Base-by-base conservation (phyloP, 1,140 invertebrate genomes). In the Drosophila teissieri region DNA sequence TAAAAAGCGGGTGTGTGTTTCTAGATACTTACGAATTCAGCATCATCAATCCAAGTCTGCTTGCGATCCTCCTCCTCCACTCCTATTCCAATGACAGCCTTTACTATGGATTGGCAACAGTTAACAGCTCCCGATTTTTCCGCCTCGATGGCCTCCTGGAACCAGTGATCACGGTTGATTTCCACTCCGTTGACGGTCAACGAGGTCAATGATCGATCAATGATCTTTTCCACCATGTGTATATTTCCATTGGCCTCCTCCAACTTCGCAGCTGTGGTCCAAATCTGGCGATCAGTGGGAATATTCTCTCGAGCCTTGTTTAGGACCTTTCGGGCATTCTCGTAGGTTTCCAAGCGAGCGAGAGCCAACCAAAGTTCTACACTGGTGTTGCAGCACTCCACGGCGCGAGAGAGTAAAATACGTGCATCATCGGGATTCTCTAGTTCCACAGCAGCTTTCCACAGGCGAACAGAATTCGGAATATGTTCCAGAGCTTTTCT, bases 241-340 rank as follows among this genome's bases (percentile, higher is more conserved):
- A 95, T 96, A 91, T 99, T 99, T 7, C 97, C 98, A 93, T 99
- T 97, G 2, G 98, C 98, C 93, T 99, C 99, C 93, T 99, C 99
- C 19, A 99, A 93, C 92, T 99, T 99, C 0, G 99, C 98, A 67
- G 99, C 99, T 0, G 97, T 98, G 1, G 98, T 98, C 97, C 97
- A 99, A 92, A 99, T 99, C 92, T 99, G 98, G 69, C 98, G 94
- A 93, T 99, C 99, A 0, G 99, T 99, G 0, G 99, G 99, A 86
- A 99, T 99, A 93, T 99, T 99, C 93, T 99, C 98, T 75, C 99
- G 94, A 0, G 99, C 99, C 92, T 99, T 99, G 91, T 99, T 99
- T 6, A 99, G 93, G 2, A 99, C 99, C 94, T 99, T 99, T 51
- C 98, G 94, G 0, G 99, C 99, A 93, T 99, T 99, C 82, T 99